phyloP scores from a whole-genome alignment of 2,113 vertebrate genomes.

The Pagrus major region DNA sequence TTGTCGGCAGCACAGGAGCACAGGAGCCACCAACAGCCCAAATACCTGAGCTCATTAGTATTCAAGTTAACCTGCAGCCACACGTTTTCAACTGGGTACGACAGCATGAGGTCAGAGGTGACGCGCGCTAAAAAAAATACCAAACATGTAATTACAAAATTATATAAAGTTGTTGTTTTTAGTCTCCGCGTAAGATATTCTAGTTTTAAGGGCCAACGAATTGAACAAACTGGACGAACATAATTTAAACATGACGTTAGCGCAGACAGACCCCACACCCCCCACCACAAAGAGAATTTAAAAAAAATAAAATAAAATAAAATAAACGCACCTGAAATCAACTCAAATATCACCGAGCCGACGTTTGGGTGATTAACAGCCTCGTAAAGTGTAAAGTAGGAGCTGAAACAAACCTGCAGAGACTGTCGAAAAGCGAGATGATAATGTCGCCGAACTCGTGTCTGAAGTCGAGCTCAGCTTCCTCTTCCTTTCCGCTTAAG shows the following conservation, averaged over 20 bases:
- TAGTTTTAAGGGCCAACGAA: no score
- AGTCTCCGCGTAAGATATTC: fast-evolving
- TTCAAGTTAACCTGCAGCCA: background rate
- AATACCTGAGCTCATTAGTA: background rate
- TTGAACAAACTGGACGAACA: background rate
- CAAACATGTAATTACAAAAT: no score
- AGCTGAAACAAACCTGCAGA: background rate
- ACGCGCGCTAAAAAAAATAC: background rate
- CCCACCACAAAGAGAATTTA: no score
- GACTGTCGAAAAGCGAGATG: background rate
- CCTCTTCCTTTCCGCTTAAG: conserved; percentile 60
- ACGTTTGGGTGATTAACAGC: no score
- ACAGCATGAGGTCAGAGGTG: background rate
- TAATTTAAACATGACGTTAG: background rate
- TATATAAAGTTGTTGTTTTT: no score
- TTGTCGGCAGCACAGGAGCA: conserved; percentile 39
- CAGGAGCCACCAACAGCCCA: background rate
- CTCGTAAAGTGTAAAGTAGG: conserved; percentile 15
- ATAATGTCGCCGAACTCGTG: background rate
- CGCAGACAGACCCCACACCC: background rate
- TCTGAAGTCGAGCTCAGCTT: conserved; percentile 39
- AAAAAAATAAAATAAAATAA: background rate
- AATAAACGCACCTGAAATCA: background rate
- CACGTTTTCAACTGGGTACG: background rate
- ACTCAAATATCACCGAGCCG: background rate